phyloP scores from a whole-genome alignment of 2,888 invertebrate species.

The Eristalinus sepulchralis region DNA sequence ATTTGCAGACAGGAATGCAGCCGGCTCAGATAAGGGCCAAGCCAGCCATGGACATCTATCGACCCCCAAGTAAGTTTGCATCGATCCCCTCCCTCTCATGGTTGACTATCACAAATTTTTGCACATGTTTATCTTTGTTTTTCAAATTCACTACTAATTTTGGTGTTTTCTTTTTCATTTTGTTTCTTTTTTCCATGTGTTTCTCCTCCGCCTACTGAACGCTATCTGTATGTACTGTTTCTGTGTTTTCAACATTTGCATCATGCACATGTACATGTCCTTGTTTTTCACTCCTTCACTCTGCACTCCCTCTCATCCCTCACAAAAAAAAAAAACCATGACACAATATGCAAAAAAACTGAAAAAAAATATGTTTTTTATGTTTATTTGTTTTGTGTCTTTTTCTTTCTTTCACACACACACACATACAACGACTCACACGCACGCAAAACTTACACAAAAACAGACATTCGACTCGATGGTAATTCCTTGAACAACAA shows the following conservation, averaged over 20 bases:
- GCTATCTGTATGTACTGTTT: conserved; percentile 50
- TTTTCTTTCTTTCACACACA: conserved; percentile 25
- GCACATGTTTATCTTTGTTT: conserved; percentile 72
- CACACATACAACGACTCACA: conserved; percentile 66
- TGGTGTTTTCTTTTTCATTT: conserved; percentile 52
- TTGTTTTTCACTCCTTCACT: conserved; percentile 19
- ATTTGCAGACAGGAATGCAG: conserved; percentile 80
- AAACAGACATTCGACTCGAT: conserved; percentile 84
- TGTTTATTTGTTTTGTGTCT: conserved; percentile 44
- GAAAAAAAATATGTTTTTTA: conserved; percentile 11
- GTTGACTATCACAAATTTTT: conserved; percentile 31
- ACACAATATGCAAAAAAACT: conserved; percentile 9
- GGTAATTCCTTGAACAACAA: conserved; percentile 80
- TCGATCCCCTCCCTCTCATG: not conserved
- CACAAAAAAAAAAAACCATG: conserved; percentile 1
- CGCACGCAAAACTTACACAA: too few species aligned
- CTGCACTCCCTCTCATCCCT: not conserved
- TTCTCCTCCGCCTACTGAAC: conserved; percentile 47
- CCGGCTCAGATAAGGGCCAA: conserved; percentile 83
- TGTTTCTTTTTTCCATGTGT: conserved; percentile 67
- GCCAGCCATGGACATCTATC: conserved; percentile 93
- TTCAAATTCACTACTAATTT: conserved; percentile 50
- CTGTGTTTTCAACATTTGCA: conserved; percentile 40
- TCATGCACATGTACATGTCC: conserved; percentile 6
- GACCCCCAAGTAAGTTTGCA: conserved; percentile 89